Evolutionary conservation across 64 coral and sea anemone species (phyloP), one percentile per base, ranked within the genome.

Genomic region (Montipora capricornis): DNA sequence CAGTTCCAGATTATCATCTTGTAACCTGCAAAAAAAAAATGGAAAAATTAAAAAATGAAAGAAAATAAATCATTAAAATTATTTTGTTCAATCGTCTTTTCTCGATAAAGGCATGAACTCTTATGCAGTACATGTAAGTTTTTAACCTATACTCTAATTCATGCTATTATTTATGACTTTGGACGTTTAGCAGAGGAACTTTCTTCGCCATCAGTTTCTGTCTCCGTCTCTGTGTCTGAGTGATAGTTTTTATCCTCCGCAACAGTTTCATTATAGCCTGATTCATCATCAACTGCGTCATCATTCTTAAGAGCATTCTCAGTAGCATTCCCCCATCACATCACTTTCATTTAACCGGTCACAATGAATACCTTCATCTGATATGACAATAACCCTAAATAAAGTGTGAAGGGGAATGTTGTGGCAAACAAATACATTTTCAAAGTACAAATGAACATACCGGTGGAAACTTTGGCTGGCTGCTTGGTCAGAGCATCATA

Each of bases 221-320:
- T 55, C 52, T 55, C 52, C 1, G 52, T 55, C 52, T 55, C 52
- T 57, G 70, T 73, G 70, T 73, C n/a, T 73, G 70, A 20, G 11
- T 73, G 19, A 16, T 73, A 73, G 70, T 73, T 73, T 20, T 6
- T n/a, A 7, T 73, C 70, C 19, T 12, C n/a, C 4, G 17, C 68
- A 50, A 62, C 52, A 51, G 71, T 62, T 22, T 68, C 47, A 44
- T 88, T 67, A 88, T 88, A 88, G 6, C 26, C 20, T 44, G 86
- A 64, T 64, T 10, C 60, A 64, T 64, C 60, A 15, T 19, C 74
- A 52, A 10, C 60, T 13, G 60, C 60, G 13, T 64, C 60, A 3
- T 64, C 52, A 57, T 57, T 57, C 52, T 57, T 57, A 7, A 57
- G 6, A 57, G 52, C 52, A 57, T 3, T 57, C 52, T 57, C 52